Base-by-base conservation (phyloP, 2,888 invertebrate species). In the Eustalomyia histrio region DNA sequence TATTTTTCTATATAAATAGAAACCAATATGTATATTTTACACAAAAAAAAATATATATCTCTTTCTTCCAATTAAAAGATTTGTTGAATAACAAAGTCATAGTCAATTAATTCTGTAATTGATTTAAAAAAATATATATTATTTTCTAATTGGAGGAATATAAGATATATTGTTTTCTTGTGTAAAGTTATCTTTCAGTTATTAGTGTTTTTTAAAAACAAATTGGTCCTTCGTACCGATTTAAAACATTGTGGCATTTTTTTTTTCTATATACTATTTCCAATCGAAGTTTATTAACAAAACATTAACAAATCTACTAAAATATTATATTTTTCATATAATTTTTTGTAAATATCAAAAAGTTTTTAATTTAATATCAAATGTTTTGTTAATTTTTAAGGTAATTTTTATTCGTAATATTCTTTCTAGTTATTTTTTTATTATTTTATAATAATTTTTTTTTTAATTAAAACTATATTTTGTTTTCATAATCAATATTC, bases 321-420 rank as follows among this genome's bases (percentile, higher is more conserved):
- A 21, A 47, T 68, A 17, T 68, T 57, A 57, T 43, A 57, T 57
- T 68, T 57, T 43, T 18, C n/a, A 53, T n/a, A 9, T 35, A 24
- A 18, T 17, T 58, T 33, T 58, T 50, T 60, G 35, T 71, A 21
- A 72, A 57, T 73, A 73, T 55, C 64, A 64, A 64, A 73, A 73
- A 58, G 24, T 14, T 47, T 52, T 63, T 6, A n/a, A 18, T 21
- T 50, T 12, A 29, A 64, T 50, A 17, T 50, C 6, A 50, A 63
- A 29, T 43, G 4, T 50, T 57, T 43, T 12, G 47, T 33, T 18
- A 39, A 12, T 12, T 39, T 39, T 39, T 3, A 39, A 12, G 29
- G 12, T 12, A 2, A 39, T 12, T 12, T 39, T 39, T 12, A 12
- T 29, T 29, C 7, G 7, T 29, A 29, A 29, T 29, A 29, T 6